Evolutionary conservation across 2,888 invertebrate genomes (phyloP).

Genomic region (Nomada fabriciana): DNA sequence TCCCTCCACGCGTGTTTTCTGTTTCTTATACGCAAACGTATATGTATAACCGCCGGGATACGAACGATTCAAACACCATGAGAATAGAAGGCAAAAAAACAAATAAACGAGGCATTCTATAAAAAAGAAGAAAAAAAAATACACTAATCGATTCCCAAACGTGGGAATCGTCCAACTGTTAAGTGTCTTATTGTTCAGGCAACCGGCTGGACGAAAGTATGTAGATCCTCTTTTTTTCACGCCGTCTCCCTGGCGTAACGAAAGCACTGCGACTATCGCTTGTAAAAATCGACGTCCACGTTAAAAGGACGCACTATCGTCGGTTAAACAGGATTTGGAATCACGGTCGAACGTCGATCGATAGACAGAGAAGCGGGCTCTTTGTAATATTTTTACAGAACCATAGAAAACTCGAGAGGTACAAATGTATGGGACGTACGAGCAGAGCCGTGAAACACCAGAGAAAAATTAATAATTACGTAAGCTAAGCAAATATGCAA

Average conservation of each 20-base stretch:
- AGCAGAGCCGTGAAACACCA: constrained; percentile 4
- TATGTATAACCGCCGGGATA: neutral
- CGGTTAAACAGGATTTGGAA: neutral
- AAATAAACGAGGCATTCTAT: neutral
- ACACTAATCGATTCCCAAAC: constrained; percentile 69
- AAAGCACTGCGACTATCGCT: constrained; percentile 26
- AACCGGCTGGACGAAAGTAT: constrained; percentile 81
- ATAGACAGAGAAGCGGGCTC: constrained; percentile 25
- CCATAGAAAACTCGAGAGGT: constrained; percentile 29
- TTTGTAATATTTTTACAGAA: constrained; percentile 61
- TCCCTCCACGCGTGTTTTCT: constrained; percentile 26
- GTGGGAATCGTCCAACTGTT: constrained; percentile 79
- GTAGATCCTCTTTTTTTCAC: constrained; percentile 59
- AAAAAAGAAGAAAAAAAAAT: constrained; percentile 23
- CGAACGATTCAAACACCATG: constrained; percentile 17
- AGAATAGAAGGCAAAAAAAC: constrained; percentile 2
- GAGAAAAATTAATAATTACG: constrained; percentile 13
- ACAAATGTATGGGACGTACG: constrained; percentile 30
- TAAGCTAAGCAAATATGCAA: constrained; percentile 45
- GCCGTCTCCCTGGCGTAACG: constrained; percentile 20
- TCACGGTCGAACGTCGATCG: constrained; percentile 16
- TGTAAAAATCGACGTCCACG: constrained; percentile 2
- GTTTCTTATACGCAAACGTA: constrained; percentile 29
- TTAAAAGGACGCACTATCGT: neutral
- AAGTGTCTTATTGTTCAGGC: constrained; percentile 84